Percentiles rank a stretch among this genome's conserved stretches.
phyloP scores from a whole-genome alignment of 2,113 vertebrate species.

The Pterophyllum scalare region DNA sequence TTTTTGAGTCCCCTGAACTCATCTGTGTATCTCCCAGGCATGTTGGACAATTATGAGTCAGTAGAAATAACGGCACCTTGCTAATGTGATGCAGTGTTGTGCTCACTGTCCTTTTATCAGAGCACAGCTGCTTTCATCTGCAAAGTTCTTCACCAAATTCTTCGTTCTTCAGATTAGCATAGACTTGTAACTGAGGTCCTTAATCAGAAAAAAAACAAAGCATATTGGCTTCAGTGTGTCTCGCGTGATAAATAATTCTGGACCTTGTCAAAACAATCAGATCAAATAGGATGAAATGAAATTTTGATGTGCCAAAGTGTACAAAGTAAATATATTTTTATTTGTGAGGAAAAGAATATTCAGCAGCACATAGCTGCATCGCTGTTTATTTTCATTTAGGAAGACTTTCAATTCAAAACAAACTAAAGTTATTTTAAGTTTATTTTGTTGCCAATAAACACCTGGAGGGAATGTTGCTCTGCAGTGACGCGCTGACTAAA shows the following conservation, averaged over 20 bases:
- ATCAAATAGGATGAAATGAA: constrained; percentile 57
- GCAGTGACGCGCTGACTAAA: constrained; percentile 68
- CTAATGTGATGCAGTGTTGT: constrained; percentile 70
- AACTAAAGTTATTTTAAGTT: constrained; percentile 85
- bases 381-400: constrained; percentile 85
- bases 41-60: constrained; percentile 81
- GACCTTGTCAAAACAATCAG: constrained; percentile 62
- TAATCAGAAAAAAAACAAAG: constrained; percentile 73
- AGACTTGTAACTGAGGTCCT: constrained; percentile 50
- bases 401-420: constrained; percentile 86
- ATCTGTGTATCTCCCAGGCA: constrained; percentile 80
- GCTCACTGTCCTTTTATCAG: constrained; percentile 68
- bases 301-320: constrained; percentile 47
- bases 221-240: constrained; percentile 23
- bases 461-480: constrained; percentile 80
- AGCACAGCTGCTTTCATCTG: constrained; percentile 72
- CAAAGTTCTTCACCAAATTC: constrained; percentile 62
- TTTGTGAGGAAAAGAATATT: constrained; percentile 48
- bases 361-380: constrained; percentile 65
- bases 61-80: constrained; percentile 63
- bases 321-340: constrained; percentile 71
- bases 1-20: constrained; percentile 66
- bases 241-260: constrained; percentile 74
- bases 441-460: constrained; percentile 83
- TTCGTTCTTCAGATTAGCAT: constrained; percentile 74